These are phyloP conservation scores for Lates japonicus DNA, from an alignment of 2,797 vertebrate genomes.

Conservation along the genomic window DNA sequence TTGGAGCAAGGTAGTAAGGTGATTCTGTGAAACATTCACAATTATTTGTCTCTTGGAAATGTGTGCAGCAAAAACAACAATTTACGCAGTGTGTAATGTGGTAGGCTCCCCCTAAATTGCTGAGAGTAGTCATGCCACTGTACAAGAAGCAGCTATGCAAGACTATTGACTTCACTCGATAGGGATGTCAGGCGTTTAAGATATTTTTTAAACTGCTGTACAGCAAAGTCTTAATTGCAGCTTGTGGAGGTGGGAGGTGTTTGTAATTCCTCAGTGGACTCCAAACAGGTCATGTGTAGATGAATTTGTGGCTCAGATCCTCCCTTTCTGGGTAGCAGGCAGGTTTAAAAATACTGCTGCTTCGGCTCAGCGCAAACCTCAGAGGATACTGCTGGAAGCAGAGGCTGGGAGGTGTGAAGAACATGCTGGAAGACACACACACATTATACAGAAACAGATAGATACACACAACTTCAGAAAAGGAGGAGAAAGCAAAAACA, in stretches of 20 bases:
- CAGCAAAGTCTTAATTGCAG: constrained; percentile 28
- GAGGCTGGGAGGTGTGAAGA: constrained; percentile 32
- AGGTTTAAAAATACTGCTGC: constrained; percentile 52
- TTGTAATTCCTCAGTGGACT: constrained; percentile 21
- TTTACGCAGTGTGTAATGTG: constrained; percentile 1
- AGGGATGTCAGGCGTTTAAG: neutral
- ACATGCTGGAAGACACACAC: constrained; percentile 24
- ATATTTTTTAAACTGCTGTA: neutral
- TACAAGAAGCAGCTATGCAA: constrained; percentile 2
- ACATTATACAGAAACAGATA: neutral
- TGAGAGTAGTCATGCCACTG: neutral
- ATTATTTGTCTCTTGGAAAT: constrained; percentile 8
- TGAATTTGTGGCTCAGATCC: constrained; percentile 39
- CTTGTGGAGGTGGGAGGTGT: constrained; percentile 17
- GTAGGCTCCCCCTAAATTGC: constrained; percentile 3
- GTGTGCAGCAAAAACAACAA: constrained; percentile 9
- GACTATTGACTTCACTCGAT: constrained; percentile 21
- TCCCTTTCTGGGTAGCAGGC: constrained; percentile 15
- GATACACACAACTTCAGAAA: neutral
- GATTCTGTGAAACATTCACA: constrained; percentile 17
- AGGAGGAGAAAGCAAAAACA: neutral
- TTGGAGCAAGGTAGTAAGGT: neutral
- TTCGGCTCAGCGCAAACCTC: constrained; percentile 20
- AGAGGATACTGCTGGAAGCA: constrained; percentile 47
- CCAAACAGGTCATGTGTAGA: constrained; percentile 36